Percentiles rank a stretch among this genome's conserved stretches.
Conservation (phyloP, 2,888 invertebrate species). For the Dryocosmus kuriphilus region DNA sequence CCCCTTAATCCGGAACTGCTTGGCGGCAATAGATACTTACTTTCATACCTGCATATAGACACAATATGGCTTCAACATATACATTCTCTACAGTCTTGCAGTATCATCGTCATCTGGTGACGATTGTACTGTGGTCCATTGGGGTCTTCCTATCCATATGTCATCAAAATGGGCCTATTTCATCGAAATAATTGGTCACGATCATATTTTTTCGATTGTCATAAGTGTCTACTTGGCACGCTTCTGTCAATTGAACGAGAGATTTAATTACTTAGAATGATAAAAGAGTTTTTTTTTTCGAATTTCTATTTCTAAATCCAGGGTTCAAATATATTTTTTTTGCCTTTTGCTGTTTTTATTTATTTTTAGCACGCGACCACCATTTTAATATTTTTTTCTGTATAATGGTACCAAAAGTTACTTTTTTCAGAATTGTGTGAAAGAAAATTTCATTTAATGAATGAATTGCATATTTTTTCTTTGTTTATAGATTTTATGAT, state of each 20-base stretch:
- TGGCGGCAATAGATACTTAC: constrained; percentile 50
- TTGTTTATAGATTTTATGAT: no score
- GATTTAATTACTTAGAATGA: background rate
- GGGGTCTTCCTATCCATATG: constrained; percentile 61
- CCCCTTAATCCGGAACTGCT: constrained; percentile 28
- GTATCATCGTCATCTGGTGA: constrained; percentile 57
- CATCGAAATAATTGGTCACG: constrained; percentile 59
- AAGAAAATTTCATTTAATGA: no score
- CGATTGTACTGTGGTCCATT: constrained; percentile 33
- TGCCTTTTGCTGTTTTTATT: no score
- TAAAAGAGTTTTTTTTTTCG: background rate
- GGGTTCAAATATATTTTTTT: no score
- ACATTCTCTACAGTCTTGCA: constrained; percentile 63
- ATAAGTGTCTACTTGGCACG: background rate
- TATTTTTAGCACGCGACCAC: no score
- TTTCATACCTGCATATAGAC: constrained; percentile 53
- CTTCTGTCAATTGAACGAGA: background rate
- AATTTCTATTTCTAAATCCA: no score
- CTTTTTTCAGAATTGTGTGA: no score
- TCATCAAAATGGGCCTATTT: constrained; percentile 64
- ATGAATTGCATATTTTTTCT: no score
- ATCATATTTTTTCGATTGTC: constrained; percentile 26
- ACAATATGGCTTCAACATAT: constrained; percentile 59
- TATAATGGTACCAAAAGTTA: no score
- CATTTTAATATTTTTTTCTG: no score